Base-by-base conservation (phyloP, 2,888 invertebrate species). In the Erebia epiphron region DNA sequence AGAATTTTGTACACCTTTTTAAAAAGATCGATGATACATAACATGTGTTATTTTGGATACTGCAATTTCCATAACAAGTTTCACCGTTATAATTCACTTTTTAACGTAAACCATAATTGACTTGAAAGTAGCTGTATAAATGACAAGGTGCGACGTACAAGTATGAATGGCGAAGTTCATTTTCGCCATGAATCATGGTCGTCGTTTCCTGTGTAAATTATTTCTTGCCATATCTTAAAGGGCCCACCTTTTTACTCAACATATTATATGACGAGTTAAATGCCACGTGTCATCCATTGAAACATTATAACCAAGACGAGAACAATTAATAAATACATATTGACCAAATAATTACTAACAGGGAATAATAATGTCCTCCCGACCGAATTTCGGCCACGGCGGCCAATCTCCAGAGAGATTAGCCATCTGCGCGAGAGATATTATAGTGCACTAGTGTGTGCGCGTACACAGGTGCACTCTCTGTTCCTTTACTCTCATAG, bases 121-220 rank as follows among this genome's bases (percentile, higher is more conserved):
- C 71, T 71, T 73, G 73, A 71, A 73, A 72, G 75, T 67, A 62
- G 35, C 56, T 49, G 14, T 10, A 3, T 1, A 18, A 61, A 61
- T 46, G 46, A 62, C 46, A 49, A 46, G 62, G 49, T 62, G 62
- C 21, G 49, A 49, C 13, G 46, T 21, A 49, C 18, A 49, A 62
- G n/a, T n/a, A n/a, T n/a, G n/a, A n/a, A n/a, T n/a, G n/a, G n/a
- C n/a, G n/a, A n/a, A n/a, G 13, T 21, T 62, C 14, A 41, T 41
- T 60, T 60, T 11, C 14, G 18, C 18, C 43, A 10, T 35, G 35
- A 35, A 35, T 35, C 35, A 35, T 61, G 7, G 21, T 62, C 26
- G 8, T 46, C 14, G 14, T 64, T 64, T 64, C 16, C 35, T 41
- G 14, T 16, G 7, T 10, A 11, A 16, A 16, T 18, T 54, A 16